Base-by-base conservation (phyloP, 1,140 invertebrate genomes). In the Ylistrum balloti region DNA sequence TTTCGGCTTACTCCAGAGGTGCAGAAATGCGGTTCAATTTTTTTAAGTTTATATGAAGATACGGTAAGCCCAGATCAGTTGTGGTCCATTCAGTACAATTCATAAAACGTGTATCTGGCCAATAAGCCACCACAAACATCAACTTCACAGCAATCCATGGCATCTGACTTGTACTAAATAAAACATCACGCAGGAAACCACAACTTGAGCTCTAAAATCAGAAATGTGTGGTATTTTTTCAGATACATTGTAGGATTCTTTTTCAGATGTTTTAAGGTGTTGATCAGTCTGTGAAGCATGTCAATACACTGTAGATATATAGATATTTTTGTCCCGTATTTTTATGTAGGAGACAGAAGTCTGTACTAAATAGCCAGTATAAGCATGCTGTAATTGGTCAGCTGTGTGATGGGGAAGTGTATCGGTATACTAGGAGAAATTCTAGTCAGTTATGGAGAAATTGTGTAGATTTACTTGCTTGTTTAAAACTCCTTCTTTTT, bases 371-470 rank as follows among this genome's bases (percentile, higher is more conserved):
- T 74, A 74, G 56, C 15, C 56, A 5, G 10, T 45, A 17, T 74
- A 74, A 74, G 35, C 56, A 74, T 9, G 22, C 56, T 28, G 56
- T 74, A 74, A 74, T 74, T 74, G 56, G 56, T 74, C 56, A 74
- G 56, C 56, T 2, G 22, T 74, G 56, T 74, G 22, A 28, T 1
- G n/a, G 22, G 13, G 45, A 20, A 56, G 45, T 56, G 9, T 20
- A 74, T 74, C 28, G 56, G 56, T 74, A 11, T 74, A 74, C 56
- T 28, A n/a, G 56, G 56, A 74, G 22, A 28, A 28, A 28, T 74
- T 74, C 22, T 17, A 74, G 56, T n/a, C 22, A 74, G n/a, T 74
- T 74, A 74, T 28, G n/a, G 56, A 74, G 5, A 17, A 74, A 74
- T 74, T 74, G 22, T 74, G n/a, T 74, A 74, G 22, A 74, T 74